Evolutionary conservation across 2,888 invertebrate species (phyloP).

Genomic region (Dicranocentrus wangi): DNA sequence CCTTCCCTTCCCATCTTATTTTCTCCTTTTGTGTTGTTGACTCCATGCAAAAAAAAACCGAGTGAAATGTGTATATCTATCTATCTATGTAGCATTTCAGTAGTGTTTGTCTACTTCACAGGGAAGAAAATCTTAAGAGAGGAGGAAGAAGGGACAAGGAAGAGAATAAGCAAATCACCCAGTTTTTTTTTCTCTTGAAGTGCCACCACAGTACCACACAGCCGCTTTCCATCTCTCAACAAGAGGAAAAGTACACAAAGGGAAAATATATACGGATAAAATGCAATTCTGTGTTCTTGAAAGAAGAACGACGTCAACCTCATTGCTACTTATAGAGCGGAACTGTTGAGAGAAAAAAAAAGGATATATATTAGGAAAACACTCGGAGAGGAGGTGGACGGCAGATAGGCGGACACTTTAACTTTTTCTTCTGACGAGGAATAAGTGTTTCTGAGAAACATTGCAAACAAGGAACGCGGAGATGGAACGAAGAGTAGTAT

Average conservation of each 20-base stretch:
- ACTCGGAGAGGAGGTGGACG: not conserved
- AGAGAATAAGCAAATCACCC: conserved; percentile 27
- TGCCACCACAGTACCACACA: conserved; percentile 9
- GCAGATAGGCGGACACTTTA: conserved; percentile 38
- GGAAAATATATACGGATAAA: not conserved
- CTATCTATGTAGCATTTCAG: too few species aligned
- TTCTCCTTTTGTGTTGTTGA: conserved; percentile 28
- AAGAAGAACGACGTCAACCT: not conserved
- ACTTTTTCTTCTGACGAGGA: conserved; percentile 25
- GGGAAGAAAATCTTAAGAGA: too few species aligned
- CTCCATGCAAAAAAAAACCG: too few species aligned
- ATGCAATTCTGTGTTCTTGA: not conserved
- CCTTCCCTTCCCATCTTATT: conserved; percentile 1
- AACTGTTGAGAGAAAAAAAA: not conserved
- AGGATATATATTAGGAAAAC: not conserved
- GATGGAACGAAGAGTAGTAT: not conserved
- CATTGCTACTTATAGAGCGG: not conserved
- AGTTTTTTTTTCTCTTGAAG: conserved; percentile 7
- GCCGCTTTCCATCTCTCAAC: not conserved
- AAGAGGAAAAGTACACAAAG: not conserved
- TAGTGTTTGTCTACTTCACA: not conserved
- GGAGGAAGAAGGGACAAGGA: conserved; percentile 9
- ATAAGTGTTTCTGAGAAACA: conserved; percentile 10
- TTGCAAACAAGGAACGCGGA: conserved; percentile 6
- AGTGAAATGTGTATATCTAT: too few species aligned